Percentiles rank a stretch among this genome's conserved stretches.
Conservation (phyloP, 2,797 vertebrate species). For the Clamator glandarius region DNA sequence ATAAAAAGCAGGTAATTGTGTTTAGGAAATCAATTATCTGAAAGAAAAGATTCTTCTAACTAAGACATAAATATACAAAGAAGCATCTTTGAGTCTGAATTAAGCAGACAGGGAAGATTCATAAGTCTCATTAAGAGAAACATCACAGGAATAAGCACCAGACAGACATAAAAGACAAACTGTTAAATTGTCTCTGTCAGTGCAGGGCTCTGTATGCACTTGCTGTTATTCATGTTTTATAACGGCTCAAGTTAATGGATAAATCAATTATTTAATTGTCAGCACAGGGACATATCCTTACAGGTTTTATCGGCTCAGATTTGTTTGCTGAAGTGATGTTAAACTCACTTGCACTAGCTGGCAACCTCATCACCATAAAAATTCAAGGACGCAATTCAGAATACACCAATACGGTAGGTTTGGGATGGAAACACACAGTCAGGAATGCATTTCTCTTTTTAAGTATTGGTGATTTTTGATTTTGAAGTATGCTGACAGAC, state of each 20-base stretch:
- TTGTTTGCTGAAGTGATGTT: neutral
- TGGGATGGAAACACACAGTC: neutral
- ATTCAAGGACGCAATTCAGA: neutral
- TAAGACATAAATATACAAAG: slow-evolving; percentile 39
- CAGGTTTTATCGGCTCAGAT: neutral
- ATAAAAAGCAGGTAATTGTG: slow-evolving; percentile 1
- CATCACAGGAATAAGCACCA: slow-evolving; percentile 49
- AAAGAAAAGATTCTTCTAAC: slow-evolving; percentile 9
- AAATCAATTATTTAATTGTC: slow-evolving; percentile 45
- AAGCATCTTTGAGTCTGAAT: slow-evolving; percentile 25
- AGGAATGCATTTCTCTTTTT: neutral
- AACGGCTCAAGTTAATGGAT: slow-evolving; percentile 40
- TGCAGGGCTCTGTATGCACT: neutral
- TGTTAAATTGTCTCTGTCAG: slow-evolving; percentile 25
- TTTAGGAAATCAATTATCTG: slow-evolving; percentile 17
- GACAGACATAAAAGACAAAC: slow-evolving; percentile 55
- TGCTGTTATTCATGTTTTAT: slow-evolving; percentile 48
- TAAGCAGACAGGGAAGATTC: slow-evolving; percentile 45
- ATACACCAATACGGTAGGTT: neutral
- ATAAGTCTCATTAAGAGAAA: slow-evolving; percentile 56
- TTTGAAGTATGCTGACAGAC: neutral
- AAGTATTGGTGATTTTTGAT: neutral
- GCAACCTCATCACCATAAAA: neutral
- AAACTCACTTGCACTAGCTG: neutral
- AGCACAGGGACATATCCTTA: neutral